These are phyloP conservation scores for Anarhynchus alexandrinus DNA, from an alignment of 2,113 vertebrate genomes.

Conservation along the genomic window DNA sequence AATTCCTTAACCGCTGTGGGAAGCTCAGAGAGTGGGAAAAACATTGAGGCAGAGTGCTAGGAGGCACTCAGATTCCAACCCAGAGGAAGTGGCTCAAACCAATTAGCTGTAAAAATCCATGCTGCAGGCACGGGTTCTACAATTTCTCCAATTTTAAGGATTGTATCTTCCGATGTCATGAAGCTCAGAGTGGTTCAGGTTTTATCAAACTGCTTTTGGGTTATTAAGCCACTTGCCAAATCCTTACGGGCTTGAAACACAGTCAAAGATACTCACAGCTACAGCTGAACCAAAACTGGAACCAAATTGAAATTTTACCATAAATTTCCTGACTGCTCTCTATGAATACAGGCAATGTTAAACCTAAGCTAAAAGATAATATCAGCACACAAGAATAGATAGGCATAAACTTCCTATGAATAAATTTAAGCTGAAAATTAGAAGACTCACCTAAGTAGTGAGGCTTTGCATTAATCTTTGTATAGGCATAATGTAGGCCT, in stretches of 20 bases:
- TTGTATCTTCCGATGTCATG: not conserved
- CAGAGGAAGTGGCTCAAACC: not conserved
- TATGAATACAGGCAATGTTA: not conserved
- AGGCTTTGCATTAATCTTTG: not conserved
- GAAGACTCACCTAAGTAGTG: not conserved
- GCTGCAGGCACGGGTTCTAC: not conserved
- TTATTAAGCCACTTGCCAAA: not conserved
- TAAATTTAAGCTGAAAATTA: not conserved
- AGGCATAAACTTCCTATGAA: not conserved
- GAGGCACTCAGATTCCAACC: not conserved
- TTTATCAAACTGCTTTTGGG: not conserved
- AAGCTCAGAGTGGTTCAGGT: not conserved
- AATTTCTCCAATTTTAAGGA: not conserved
- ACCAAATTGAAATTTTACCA: not conserved
- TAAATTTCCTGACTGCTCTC: not conserved
- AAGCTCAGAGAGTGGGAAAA: not conserved
- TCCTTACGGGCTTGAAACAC: not conserved
- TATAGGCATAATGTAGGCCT: not conserved
- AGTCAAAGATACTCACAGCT: not conserved
- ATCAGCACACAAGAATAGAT: not conserved
- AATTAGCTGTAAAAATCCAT: not conserved
- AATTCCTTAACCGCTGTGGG: not conserved
- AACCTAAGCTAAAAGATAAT: not conserved
- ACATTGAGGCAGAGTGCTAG: not conserved
- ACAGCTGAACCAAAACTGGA: not conserved